phyloP scores from a whole-genome alignment of 2,113 vertebrate species.

The Oreocharis arfaki region DNA sequence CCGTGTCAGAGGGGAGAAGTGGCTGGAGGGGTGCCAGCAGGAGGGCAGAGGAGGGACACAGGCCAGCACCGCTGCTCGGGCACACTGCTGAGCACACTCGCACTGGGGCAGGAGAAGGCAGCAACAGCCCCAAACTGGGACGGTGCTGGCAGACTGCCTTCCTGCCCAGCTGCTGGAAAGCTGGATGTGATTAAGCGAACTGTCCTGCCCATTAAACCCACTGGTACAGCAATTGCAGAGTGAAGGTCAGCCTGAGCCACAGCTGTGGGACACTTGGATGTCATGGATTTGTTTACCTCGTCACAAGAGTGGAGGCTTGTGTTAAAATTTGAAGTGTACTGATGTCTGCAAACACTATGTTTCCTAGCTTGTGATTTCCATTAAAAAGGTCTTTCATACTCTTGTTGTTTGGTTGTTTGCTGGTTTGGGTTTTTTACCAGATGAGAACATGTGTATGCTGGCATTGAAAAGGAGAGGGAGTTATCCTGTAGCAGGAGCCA shows the following conservation, averaged over 20 bases:
- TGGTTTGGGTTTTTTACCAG: not conserved
- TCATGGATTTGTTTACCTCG: not conserved
- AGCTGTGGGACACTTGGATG: fast-evolving
- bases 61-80: fast-evolving
- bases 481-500: not conserved
- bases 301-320: not conserved
- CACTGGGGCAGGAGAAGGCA: not conserved
- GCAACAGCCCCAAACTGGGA: not conserved
- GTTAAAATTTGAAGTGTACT: not conserved
- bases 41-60: not conserved
- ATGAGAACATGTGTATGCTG: not conserved
- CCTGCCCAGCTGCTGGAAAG: not conserved
- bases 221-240: not conserved
- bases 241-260: not conserved
- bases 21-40: not conserved
- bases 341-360: fast-evolving
- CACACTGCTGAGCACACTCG: fast-evolving
- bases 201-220: not conserved
- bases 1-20: not conserved
- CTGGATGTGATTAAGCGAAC: not conserved
- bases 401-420: not conserved
- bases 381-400: not conserved
- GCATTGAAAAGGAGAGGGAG: not conserved
- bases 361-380: not conserved
- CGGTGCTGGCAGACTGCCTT: not conserved